These are phyloP conservation scores for Temnothorax unifasciatus DNA, from an alignment of 2,888 invertebrate species.

Conservation along the genomic window DNA sequence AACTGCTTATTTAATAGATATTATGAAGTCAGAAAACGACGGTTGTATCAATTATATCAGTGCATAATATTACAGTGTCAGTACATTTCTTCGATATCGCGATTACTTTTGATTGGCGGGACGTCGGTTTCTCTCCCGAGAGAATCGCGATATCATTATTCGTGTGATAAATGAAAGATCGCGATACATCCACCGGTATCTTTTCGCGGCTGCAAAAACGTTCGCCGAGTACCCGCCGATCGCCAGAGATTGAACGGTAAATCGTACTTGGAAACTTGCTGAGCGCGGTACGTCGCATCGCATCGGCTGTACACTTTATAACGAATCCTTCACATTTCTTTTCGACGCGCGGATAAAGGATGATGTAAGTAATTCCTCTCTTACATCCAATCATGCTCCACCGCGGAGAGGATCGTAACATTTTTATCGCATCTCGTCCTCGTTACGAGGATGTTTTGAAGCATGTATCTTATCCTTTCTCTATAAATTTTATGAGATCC, in stretches of 20 bases:
- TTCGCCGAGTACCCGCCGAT: conserved; percentile 44
- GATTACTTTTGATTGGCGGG: conserved; percentile 20
- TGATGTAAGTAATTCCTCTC: conserved; percentile 36
- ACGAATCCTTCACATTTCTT: conserved; percentile 62
- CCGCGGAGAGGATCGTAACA: not conserved
- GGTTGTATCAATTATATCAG: conserved; percentile 16
- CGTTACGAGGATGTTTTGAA: not conserved
- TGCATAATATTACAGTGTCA: conserved; percentile 11
- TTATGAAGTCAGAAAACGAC: conserved; percentile 8
- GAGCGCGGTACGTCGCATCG: conserved; percentile 55
- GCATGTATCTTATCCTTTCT: not conserved
- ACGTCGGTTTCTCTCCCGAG: conserved; percentile 32
- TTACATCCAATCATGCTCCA: conserved; percentile 27
- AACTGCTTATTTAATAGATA: conserved; percentile 13
- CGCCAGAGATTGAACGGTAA: conserved; percentile 72
- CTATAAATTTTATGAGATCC: conserved; percentile 8
- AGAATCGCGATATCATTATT: conserved; percentile 40
- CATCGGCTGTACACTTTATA: conserved; percentile 55
- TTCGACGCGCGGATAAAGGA: conserved; percentile 53
- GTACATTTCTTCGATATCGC: conserved; percentile 10
- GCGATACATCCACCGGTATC: conserved; percentile 55
- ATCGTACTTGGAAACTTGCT: conserved; percentile 73
- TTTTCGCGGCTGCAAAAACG: conserved; percentile 64
- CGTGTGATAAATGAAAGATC: conserved; percentile 47
- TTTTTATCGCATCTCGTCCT: conserved; percentile 3